Conservation (phyloP, 1,140 invertebrate genomes). For the Battus philenor region DNA sequence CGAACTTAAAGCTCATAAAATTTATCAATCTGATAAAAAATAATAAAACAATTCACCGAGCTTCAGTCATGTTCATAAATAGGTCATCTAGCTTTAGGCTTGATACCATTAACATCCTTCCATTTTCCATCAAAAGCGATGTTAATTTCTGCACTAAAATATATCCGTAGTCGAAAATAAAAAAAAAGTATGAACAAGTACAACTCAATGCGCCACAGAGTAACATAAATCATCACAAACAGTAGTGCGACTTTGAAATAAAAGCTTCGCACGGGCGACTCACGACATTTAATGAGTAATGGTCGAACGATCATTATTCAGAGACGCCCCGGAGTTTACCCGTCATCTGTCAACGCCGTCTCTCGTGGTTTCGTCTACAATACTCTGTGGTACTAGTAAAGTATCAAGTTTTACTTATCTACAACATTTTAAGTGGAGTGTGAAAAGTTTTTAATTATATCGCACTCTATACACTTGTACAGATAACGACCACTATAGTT, state of each 20-base stretch:
- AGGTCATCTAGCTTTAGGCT: too few species aligned
- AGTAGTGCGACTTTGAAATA: conserved; percentile 37
- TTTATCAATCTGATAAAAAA: too few species aligned
- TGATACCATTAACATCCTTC: too few species aligned
- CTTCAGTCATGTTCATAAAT: too few species aligned
- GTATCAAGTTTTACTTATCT: conserved; percentile 26
- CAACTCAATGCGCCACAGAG: conserved; percentile 9
- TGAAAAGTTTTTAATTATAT: conserved; percentile 32
- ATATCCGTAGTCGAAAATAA: too few species aligned
- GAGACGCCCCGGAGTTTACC: conserved; percentile 40
- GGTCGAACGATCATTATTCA: conserved; percentile 50
- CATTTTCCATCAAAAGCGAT: too few species aligned
- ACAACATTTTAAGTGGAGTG: conserved; percentile 23
- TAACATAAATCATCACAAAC: conserved; percentile 35
- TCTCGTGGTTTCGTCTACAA: conserved; percentile 30
- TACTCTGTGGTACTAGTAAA: conserved; percentile 21
- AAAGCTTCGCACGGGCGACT: conserved; percentile 27
- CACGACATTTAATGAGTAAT: conserved; percentile 57
- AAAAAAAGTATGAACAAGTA: conserved; percentile 7
- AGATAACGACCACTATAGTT: too few species aligned
- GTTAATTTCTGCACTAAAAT: too few species aligned
- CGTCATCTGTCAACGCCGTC: conserved; percentile 50
- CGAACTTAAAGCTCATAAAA: too few species aligned
- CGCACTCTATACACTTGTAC: too few species aligned
- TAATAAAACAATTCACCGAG: too few species aligned